Percentiles rank a stretch among this genome's conserved stretches.
phyloP scores from a whole-genome alignment of 2,113 vertebrate genomes.

The Callospermophilus lateralis region DNA sequence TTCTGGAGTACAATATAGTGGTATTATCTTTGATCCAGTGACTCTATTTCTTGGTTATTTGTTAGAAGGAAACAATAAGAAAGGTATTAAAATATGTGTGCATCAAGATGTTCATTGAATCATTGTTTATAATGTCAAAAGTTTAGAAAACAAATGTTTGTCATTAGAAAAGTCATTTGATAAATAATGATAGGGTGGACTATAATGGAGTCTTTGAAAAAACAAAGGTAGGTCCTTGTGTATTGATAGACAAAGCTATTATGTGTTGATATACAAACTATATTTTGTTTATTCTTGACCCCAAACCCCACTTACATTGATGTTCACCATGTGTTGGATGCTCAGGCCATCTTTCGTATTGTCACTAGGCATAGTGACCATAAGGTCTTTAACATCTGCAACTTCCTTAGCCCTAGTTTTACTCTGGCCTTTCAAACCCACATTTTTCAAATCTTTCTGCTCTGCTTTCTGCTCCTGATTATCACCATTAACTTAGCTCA shows the following conservation, averaged over 20 bases:
- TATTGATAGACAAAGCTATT: not conserved
- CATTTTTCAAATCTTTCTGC: too few species aligned
- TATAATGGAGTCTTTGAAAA: not conserved
- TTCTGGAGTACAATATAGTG: not conserved
- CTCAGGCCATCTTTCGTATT: too few species aligned
- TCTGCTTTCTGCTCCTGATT: too few species aligned
- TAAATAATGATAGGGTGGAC: not conserved
- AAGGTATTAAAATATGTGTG: not conserved
- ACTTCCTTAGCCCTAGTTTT: too few species aligned
- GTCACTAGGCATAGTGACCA: too few species aligned
- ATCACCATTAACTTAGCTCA: too few species aligned
- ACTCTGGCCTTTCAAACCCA: too few species aligned
- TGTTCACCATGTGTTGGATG: not conserved
- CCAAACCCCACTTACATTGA: not conserved
- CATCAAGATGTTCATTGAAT: not conserved
- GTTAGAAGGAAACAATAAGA: not conserved
- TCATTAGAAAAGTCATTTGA: not conserved
- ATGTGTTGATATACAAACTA: not conserved
- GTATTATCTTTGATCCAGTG: not conserved
- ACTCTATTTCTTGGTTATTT: not conserved
- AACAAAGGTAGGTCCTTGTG: not conserved
- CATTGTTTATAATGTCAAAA: not conserved
- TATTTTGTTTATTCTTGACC: not conserved
- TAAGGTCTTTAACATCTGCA: too few species aligned
- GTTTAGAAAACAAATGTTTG: not conserved